Evolutionary conservation across 2,888 invertebrate genomes (phyloP), one percentile per base, ranked within the genome.

Genomic region (Camponotus fellah): DNA sequence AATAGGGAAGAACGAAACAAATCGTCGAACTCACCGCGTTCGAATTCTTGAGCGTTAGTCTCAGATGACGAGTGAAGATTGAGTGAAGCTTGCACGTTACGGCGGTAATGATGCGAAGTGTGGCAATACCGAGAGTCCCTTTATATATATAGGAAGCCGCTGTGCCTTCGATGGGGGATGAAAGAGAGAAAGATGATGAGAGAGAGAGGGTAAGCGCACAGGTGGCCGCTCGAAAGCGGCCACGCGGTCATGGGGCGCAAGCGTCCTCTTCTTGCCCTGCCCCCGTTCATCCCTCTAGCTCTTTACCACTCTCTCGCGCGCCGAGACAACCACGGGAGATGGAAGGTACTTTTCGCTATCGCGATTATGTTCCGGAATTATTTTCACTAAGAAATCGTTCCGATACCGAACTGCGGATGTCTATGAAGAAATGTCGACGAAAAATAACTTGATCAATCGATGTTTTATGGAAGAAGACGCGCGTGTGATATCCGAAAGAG

Each of bases 81-180:
- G 76, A 65, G 71, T 81, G 88, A 26, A 26, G 85, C 56, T 87
- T 80, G 89, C 87, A 87, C 89, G 87, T 89, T 89, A 87, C 88
- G 87, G 85, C 88, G 91, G 88, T 88, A 89, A 91, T 88, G 92
- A 91, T 91, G 90, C 88, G 91, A 92, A 93, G 91, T 92, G 94
- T 91, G 90, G 77, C 88, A 85, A 87, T 79, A 86, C 88, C 89
- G 86, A 85, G 88, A 87, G 81, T 77, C 81, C 88, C 92, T 87
- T 91, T 89, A 88, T 93, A 93, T 94, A 94, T 93, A 93, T 90
- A 87, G 85, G 85, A 80, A 84, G 85, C 82, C 75, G 82, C 75
- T 83, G 75, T 75, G 81, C 83, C 82, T 89, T 85, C 82, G 80
- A 86, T 72, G 86, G 88, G 89, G 87, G 90, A 74, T 87, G 89